Conservation (phyloP, 2,797 vertebrate genomes). For the Centroberyx gerrardi region DNA sequence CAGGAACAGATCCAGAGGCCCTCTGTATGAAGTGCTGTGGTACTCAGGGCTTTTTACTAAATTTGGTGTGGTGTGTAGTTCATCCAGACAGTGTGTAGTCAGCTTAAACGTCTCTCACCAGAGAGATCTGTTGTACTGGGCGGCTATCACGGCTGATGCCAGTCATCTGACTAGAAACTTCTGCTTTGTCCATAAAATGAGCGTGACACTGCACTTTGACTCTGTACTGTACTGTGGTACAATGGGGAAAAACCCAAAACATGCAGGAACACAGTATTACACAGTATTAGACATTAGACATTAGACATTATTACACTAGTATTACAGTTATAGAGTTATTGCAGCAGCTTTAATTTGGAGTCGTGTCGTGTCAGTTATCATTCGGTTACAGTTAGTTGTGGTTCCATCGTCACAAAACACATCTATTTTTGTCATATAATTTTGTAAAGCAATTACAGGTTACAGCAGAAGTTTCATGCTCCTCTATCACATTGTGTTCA, state of each 20-base stretch:
- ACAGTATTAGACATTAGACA: no score
- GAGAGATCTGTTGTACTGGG: constrained; percentile 38
- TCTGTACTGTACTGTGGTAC: constrained; percentile 20
- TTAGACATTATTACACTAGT: no score
- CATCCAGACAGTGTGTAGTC: constrained; percentile 29
- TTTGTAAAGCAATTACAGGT: no score
- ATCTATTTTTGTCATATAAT: no score
- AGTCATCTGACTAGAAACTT: constrained; percentile 60
- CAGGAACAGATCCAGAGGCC: no score
- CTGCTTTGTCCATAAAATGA: constrained; percentile 64
- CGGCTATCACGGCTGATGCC: constrained; percentile 32
- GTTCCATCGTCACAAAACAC: no score
- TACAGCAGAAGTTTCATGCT: background rate
- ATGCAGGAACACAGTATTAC: constrained; percentile 7
- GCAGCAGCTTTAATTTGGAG: background rate
- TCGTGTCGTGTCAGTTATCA: background rate
- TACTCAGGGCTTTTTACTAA: constrained; percentile 29
- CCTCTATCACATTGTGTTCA: background rate
- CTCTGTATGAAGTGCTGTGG: constrained; percentile 23
- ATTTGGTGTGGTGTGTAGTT: constrained; percentile 25
- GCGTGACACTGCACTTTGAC: constrained; percentile 23
- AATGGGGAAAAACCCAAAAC: background rate
- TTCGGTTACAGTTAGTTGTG: background rate
- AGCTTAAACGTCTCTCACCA: constrained; percentile 26
- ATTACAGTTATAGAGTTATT: background rate